Conservation (phyloP, 30 jellyfish, hydroid and myxozoan species). For the Catostylus mosaicus region DNA sequence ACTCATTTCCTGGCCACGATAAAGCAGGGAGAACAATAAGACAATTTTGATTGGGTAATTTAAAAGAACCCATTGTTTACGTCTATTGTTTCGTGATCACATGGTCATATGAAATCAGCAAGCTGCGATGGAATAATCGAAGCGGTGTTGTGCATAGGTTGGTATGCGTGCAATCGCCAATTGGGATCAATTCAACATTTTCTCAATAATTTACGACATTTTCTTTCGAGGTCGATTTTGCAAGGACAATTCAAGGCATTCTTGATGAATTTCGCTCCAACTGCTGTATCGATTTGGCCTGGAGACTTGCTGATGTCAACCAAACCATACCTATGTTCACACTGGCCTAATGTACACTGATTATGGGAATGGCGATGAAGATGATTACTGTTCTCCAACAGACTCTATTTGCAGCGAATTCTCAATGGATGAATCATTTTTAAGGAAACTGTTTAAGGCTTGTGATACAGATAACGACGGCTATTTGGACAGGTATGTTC, state of each 20-base stretch:
- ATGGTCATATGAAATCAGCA: slow-evolving; percentile 30
- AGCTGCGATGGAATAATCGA: slow-evolving; percentile 64
- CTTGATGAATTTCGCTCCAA: slow-evolving; percentile 3
- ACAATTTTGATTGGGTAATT: not conserved
- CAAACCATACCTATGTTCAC: not conserved
- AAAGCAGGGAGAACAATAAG: slow-evolving; percentile 7
- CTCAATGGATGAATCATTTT: slow-evolving; percentile 77
- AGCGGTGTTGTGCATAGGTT: slow-evolving; percentile 19
- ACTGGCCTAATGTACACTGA: slow-evolving; percentile 26
- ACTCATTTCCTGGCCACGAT: slow-evolving; percentile 47
- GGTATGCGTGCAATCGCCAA: no score
- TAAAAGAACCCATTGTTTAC: slow-evolving; percentile 15
- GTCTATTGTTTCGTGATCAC: slow-evolving; percentile 38
- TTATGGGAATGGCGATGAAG: slow-evolving; percentile 32
- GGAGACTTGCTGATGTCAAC: not conserved
- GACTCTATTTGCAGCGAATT: slow-evolving; percentile 43
- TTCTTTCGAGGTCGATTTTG: not conserved
- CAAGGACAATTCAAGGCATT: not conserved
- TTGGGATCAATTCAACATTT: slow-evolving; percentile 8
- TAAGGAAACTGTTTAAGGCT: slow-evolving; percentile 81
- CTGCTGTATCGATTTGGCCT: not conserved
- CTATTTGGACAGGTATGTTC: slow-evolving; percentile 77
- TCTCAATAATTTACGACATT: slow-evolving; percentile 13
- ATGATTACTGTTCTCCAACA: slow-evolving; percentile 22
- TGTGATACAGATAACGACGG: slow-evolving; percentile 96